Conservation (phyloP, 2,113 vertebrate species). For the Catagonus wagneri region DNA sequence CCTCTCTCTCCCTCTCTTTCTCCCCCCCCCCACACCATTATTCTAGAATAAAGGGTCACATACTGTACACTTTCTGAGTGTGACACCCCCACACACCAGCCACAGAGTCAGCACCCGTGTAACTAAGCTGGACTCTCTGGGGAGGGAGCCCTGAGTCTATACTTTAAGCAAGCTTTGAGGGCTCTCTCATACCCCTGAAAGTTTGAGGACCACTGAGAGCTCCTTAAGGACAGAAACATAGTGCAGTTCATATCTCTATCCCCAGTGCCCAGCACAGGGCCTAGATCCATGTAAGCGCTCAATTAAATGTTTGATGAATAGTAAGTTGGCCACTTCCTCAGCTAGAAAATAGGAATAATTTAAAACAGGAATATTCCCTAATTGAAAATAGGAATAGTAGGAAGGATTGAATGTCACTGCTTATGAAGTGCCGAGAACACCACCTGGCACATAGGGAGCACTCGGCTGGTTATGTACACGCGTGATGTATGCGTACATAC, state of each 20-base stretch:
- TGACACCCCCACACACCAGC: background rate
- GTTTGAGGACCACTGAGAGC: background rate
- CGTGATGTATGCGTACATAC: background rate
- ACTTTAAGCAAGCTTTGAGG: background rate
- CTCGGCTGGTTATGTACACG: background rate
- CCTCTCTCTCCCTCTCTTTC: too few species aligned
- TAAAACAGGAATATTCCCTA: constrained; percentile 12
- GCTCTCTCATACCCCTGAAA: background rate
- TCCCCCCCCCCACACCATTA: too few species aligned
- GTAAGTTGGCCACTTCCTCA: background rate
- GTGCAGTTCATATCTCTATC: background rate
- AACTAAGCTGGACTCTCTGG: background rate
- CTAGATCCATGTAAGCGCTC: background rate
- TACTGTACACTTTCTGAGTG: background rate
- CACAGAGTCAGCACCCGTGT: background rate
- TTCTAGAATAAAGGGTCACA: background rate
- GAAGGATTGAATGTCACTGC: constrained; percentile 7
- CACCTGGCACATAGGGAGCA: background rate
- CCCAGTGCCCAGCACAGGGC: background rate
- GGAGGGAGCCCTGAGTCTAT: background rate
- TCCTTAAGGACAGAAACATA: background rate
- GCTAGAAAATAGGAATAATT: constrained; percentile 45
- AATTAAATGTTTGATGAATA: constrained; percentile 45
- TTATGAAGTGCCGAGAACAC: background rate
- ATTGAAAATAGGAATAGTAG: constrained; percentile 52